Percentiles rank a stretch among this genome's conserved stretches.
Conservation (phyloP, 2,888 invertebrate genomes). For the Hyposoter dolosus region DNA sequence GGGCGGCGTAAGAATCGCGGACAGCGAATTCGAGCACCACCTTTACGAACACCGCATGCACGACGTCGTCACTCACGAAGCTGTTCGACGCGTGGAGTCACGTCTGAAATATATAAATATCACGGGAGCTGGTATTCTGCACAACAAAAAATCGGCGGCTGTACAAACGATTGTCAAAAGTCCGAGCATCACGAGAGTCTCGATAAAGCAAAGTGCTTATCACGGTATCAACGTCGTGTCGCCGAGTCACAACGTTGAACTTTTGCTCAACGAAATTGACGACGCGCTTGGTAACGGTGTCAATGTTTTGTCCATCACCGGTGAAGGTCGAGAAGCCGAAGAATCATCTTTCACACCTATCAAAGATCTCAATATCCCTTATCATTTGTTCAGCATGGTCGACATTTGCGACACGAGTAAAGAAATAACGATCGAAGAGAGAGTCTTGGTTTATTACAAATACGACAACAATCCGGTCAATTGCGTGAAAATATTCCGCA, state of each 20-base stretch:
- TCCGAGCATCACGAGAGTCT: slow-evolving; percentile 92
- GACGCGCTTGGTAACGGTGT: slow-evolving; percentile 96
- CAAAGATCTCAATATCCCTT: slow-evolving; percentile 93
- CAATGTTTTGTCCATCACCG: slow-evolving; percentile 95
- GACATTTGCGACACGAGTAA: slow-evolving; percentile 99
- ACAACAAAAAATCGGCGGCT: slow-evolving; percentile 97
- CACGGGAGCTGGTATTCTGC: slow-evolving; percentile 96
- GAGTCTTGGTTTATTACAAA: slow-evolving; percentile 97
- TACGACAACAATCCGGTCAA: slow-evolving; percentile 98
- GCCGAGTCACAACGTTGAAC: slow-evolving; percentile 92
- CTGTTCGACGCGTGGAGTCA: slow-evolving; percentile 90
- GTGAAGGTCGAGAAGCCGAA: slow-evolving; percentile 95
- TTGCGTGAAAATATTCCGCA: slow-evolving; percentile 98
- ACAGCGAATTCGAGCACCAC: slow-evolving; percentile 95
- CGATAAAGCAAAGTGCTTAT: slow-evolving; percentile 93
- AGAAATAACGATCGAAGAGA: slow-evolving; percentile 94
- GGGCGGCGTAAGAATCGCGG: slow-evolving; percentile 98
- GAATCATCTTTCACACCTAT: slow-evolving; percentile 96
- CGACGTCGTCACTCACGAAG: slow-evolving; percentile 92
- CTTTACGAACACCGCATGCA: slow-evolving; percentile 93
- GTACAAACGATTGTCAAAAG: slow-evolving; percentile 95
- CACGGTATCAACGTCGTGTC: slow-evolving; percentile 97
- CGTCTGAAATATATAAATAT: slow-evolving; percentile 92
- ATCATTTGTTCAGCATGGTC: slow-evolving; percentile 96
- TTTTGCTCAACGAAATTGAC: slow-evolving; percentile 91